Conservation (phyloP, 2,888 invertebrate genomes). For the Crocallis elinguaria region DNA sequence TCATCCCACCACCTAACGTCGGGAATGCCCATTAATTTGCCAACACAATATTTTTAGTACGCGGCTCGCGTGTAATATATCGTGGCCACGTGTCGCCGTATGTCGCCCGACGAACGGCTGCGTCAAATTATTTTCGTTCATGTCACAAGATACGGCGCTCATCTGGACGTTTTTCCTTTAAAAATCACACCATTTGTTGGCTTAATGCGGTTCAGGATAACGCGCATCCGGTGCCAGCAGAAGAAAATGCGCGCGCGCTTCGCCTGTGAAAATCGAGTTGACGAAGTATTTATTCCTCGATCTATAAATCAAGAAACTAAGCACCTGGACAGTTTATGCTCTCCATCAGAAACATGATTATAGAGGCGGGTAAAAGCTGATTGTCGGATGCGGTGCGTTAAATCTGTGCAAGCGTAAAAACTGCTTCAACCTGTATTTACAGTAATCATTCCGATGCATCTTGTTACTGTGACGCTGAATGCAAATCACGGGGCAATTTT, state of each 20-base stretch:
- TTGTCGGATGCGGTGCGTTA: conserved; percentile 32
- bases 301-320: conserved; percentile 25
- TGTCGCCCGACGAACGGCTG: conserved; percentile 82
- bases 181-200: conserved; percentile 77
- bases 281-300: conserved; percentile 24
- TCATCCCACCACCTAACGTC: conserved; percentile 83
- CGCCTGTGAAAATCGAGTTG: conserved; percentile 14
- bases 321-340: conserved; percentile 32
- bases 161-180: conserved; percentile 83
- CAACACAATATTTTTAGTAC: conserved; percentile 85
- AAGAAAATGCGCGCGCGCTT: conserved; percentile 51
- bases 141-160: conserved; percentile 84
- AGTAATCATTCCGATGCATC: conserved; percentile 46
- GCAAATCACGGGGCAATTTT: conserved; percentile 60
- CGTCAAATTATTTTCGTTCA: conserved; percentile 85
- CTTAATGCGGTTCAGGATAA: conserved; percentile 62
- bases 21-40: conserved; percentile 85
- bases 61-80: conserved; percentile 84
- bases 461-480: conserved; percentile 49
- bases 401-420: conserved; percentile 46
- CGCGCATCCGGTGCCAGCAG: conserved; percentile 61
- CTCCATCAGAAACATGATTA: conserved; percentile 34
- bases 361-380: conserved; percentile 16
- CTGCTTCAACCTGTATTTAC: conserved; percentile 38
- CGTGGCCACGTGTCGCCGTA: conserved; percentile 84